phyloP scores from a whole-genome alignment of 2,888 invertebrate species.

The Dinocampus coccinellae region DNA sequence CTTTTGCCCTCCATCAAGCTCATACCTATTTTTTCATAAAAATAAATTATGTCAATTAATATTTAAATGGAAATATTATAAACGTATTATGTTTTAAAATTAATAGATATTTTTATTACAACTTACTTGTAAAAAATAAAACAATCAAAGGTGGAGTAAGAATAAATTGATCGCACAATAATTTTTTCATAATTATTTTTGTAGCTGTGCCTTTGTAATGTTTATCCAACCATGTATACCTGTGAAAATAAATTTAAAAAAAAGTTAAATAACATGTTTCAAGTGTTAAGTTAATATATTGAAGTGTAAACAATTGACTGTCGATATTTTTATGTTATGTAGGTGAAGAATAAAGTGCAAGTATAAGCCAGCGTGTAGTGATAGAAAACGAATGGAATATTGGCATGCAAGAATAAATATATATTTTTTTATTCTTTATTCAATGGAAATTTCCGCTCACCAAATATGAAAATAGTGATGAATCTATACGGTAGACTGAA shows the following conservation, averaged over 20 bases:
- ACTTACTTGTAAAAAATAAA: slow-evolving; percentile 80
- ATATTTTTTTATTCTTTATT: background rate
- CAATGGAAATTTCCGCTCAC: slow-evolving; percentile 5
- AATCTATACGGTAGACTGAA: background rate
- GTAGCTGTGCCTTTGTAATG: slow-evolving; percentile 77
- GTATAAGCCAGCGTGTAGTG: slow-evolving; percentile 15
- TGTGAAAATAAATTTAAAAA: slow-evolving; percentile 58
- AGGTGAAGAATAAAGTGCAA: background rate
- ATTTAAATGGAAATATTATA: too few relatives aligned
- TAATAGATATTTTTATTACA: slow-evolving; percentile 23
- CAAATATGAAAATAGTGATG: background rate
- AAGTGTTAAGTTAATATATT: background rate
- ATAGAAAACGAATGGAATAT: background rate
- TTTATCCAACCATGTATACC: slow-evolving; percentile 85
- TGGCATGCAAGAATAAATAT: background rate
- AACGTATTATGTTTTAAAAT: background rate
- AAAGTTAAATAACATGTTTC: background rate
- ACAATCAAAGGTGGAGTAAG: slow-evolving; percentile 81
- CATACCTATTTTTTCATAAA: slow-evolving; percentile 73
- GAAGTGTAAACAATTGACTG: background rate
- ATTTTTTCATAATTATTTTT: slow-evolving; percentile 77
- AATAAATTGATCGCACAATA: slow-evolving; percentile 81
- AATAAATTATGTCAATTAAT: background rate
- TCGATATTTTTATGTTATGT: background rate
- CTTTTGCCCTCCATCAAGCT: slow-evolving; percentile 80